These are phyloP conservation scores for Jacana jacana DNA, from an alignment of 2,113 vertebrate species.

Conservation along the genomic window DNA sequence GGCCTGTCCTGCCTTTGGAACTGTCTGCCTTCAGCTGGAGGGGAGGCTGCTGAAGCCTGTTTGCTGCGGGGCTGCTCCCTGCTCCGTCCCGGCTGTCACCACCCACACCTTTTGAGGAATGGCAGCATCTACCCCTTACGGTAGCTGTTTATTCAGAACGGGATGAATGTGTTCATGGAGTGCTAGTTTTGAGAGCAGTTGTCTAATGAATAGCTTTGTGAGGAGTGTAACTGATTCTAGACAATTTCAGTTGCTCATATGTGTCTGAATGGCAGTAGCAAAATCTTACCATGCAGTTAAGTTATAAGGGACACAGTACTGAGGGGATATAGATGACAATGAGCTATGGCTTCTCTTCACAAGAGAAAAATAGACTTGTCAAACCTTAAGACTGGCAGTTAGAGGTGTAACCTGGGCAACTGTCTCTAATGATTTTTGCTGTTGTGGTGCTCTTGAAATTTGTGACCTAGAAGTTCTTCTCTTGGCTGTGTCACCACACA, in stretches of 20 bases:
- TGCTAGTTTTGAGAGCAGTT: not conserved
- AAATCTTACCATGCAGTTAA: rapidly evolving
- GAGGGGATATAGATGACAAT: not conserved
- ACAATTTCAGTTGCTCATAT: not conserved
- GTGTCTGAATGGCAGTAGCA: not conserved
- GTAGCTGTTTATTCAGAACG: not conserved
- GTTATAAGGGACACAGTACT: not conserved
- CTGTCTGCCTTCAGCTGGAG: not conserved
- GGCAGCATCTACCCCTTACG: not conserved
- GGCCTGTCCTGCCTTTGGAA: not conserved
- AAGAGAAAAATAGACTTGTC: too few species aligned
- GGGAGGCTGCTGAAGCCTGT: not conserved
- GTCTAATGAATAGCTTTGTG: not conserved
- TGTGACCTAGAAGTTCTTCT: not conserved
- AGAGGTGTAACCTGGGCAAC: not conserved
- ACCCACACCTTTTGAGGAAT: not conserved
- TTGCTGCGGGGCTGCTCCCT: not conserved
- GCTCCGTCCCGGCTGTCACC: rapidly evolving
- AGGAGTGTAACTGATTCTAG: not conserved
- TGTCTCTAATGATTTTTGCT: not conserved
- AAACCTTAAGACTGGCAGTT: not conserved
- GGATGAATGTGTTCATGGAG: not conserved
- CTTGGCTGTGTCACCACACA: not conserved
- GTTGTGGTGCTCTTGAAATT: not conserved
- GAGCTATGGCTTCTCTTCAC: not conserved